Evolutionary conservation across 2,797 vertebrate species (phyloP).

Genomic region (Aulostomus chinensis): DNA sequence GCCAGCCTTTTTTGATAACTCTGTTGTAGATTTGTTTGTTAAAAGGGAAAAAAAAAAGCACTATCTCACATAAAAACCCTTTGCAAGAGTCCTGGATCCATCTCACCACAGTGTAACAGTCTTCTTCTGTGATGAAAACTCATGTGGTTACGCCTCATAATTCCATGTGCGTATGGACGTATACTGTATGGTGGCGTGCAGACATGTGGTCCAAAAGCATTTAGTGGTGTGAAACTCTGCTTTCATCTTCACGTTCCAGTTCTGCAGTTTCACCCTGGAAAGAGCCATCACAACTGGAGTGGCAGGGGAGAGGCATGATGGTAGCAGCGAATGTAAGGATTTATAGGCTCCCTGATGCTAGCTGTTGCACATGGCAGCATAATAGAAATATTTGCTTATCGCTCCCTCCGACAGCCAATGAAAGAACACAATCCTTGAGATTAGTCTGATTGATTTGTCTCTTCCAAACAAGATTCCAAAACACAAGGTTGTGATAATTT

Average conservation of each 20-base stretch:
- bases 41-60: too few relatives aligned
- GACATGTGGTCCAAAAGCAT: slow-evolving; percentile 44
- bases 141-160: slow-evolving; percentile 16
- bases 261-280: slow-evolving; percentile 33
- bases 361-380: slow-evolving; percentile 40
- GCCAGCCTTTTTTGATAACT: too few relatives aligned
- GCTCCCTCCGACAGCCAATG: slow-evolving; percentile 34
- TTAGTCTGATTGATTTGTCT: slow-evolving; percentile 59
- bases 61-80: too few relatives aligned
- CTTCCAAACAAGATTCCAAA: slow-evolving; percentile 40
- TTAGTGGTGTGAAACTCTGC: slow-evolving; percentile 35
- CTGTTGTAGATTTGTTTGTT: too few relatives aligned
- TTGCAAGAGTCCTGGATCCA: slow-evolving; percentile 3
- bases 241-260: slow-evolving; percentile 49
- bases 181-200: slow-evolving; percentile 31
- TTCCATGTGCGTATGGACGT: slow-evolving; percentile 40
- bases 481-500: slow-evolving; percentile 32
- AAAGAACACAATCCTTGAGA: slow-evolving; percentile 47
- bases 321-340: slow-evolving; percentile 52
- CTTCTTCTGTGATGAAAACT: slow-evolving; percentile 10
- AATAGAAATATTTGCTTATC: slow-evolving; percentile 52
- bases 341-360: slow-evolving; percentile 37
- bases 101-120: slow-evolving; percentile 4
- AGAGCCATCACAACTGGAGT: slow-evolving; percentile 40
- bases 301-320: slow-evolving; percentile 36